Conservation (phyloP, 2,797 vertebrate species). For the Zalophus californianus region DNA sequence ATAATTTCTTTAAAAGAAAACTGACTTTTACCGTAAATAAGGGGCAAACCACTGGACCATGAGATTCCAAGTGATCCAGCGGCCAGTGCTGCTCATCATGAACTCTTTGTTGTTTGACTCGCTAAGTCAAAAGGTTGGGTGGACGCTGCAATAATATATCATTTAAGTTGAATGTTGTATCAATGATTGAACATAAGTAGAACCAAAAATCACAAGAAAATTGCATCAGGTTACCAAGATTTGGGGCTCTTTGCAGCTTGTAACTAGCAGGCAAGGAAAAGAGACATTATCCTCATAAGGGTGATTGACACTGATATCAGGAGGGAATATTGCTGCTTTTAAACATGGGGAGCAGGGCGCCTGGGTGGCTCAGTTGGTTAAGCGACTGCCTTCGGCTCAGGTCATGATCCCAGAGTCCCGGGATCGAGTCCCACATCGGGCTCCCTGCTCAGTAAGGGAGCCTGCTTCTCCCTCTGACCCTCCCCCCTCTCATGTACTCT, state of each 20-base stretch:
- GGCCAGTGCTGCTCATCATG: neutral
- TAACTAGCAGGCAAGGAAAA: neutral
- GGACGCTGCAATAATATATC: neutral
- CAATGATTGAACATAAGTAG: neutral
- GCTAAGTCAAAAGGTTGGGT: neutral
- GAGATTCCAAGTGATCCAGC: neutral
- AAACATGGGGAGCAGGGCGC: rapidly evolving
- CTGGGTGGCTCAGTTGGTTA: too few relatives aligned
- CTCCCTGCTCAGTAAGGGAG: too few relatives aligned
- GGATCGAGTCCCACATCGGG: too few relatives aligned
- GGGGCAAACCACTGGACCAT: neutral
- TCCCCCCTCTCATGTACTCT: too few relatives aligned
- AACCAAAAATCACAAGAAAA: neutral
- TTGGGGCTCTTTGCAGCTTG: neutral
- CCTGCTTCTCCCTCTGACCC: too few relatives aligned
- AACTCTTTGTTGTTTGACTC: neutral
- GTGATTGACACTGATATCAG: neutral
- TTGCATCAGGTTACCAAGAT: neutral
- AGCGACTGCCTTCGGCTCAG: too few relatives aligned
- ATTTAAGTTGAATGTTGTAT: neutral
- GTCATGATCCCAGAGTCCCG: too few relatives aligned
- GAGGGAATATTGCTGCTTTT: neutral
- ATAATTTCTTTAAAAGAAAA: neutral
- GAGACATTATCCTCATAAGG: neutral
- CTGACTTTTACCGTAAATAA: neutral